Evolutionary conservation across 2,888 invertebrate genomes (phyloP).

Genomic region (Psococerastis gibbosa): DNA sequence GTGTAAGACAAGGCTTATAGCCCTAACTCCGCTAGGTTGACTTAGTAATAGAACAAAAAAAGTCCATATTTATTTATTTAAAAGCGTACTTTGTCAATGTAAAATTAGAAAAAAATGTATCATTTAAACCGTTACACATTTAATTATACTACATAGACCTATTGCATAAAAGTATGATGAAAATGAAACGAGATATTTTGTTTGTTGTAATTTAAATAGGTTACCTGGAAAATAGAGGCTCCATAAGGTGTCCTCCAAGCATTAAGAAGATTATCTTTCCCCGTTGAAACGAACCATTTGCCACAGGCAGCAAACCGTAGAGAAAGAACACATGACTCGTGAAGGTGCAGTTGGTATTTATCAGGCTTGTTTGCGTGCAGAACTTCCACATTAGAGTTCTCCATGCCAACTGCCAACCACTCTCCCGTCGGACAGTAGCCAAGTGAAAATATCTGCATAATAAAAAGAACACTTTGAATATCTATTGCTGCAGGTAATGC

Average conservation of each 20-base stretch:
- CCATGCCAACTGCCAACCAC: conserved; percentile 97
- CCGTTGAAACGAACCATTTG: conserved; percentile 99
- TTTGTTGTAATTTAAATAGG: conserved; percentile 7
- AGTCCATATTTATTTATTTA: too few species aligned
- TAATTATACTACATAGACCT: neutral
- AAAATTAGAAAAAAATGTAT: too few species aligned
- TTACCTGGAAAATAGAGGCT: conserved; percentile 93
- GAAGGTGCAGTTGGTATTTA: conserved; percentile 87
- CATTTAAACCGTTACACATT: too few species aligned
- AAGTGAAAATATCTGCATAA: conserved; percentile 62
- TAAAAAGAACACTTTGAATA: too few species aligned
- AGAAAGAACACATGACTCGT: conserved; percentile 92
- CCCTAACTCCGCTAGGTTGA: too few species aligned
- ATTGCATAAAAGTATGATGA: neutral
- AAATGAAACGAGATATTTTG: too few species aligned
- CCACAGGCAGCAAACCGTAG: conserved; percentile 88
- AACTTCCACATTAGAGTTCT: conserved; percentile 93
- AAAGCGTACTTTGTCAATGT: too few species aligned
- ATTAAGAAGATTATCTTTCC: conserved; percentile 92
- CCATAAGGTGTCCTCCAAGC: conserved; percentile 98
- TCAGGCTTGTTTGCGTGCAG: conserved; percentile 77
- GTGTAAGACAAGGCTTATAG: too few species aligned
- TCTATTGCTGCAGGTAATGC: too few species aligned
- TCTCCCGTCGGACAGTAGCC: conserved; percentile 92
- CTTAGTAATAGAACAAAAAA: too few species aligned